Percentiles rank a stretch among this genome's conserved stretches.
Evolutionary conservation across 1,140 invertebrate genomes (phyloP).

Genomic region (Caerostris extrusa): DNA sequence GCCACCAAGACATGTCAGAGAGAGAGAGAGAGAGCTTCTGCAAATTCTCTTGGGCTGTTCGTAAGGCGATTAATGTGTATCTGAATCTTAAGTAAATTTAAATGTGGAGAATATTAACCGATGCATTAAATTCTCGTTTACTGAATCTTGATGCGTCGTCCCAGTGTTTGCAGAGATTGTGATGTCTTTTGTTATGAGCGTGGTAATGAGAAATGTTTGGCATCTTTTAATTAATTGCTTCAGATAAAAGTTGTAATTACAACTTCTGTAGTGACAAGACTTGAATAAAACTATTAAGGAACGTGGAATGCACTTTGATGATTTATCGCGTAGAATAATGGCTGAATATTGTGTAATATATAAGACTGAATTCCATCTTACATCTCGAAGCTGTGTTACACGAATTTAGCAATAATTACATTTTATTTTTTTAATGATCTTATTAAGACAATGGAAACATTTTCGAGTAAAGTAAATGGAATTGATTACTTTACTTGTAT

Average conservation of each 20-base stretch:
- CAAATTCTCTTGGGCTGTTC: background rate
- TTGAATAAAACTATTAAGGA: background rate
- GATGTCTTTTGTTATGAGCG: background rate
- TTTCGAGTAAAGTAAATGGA: too few relatives aligned
- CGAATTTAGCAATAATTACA: too few relatives aligned
- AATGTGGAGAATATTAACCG: slow-evolving; percentile 13
- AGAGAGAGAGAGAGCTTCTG: background rate
- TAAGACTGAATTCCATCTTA: too few relatives aligned
- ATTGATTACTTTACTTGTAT: too few relatives aligned
- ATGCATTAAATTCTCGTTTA: slow-evolving; percentile 42
- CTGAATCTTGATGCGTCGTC: background rate
- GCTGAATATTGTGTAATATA: too few relatives aligned
- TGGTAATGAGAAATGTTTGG: background rate
- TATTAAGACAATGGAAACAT: too few relatives aligned
- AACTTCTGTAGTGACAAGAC: background rate
- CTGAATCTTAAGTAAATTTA: slow-evolving; percentile 37
- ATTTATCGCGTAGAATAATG: too few relatives aligned
- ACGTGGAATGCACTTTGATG: background rate
- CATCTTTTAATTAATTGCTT: background rate
- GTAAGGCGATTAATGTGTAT: slow-evolving; percentile 29
- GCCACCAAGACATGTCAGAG: background rate
- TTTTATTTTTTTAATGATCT: too few relatives aligned
- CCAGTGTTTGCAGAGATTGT: background rate
- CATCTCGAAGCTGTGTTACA: too few relatives aligned
- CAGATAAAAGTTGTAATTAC: background rate